These are phyloP conservation scores for Microctenopoma stevenorrisi DNA, from an alignment of 2,797 vertebrate genomes.

Conservation along the genomic window DNA sequence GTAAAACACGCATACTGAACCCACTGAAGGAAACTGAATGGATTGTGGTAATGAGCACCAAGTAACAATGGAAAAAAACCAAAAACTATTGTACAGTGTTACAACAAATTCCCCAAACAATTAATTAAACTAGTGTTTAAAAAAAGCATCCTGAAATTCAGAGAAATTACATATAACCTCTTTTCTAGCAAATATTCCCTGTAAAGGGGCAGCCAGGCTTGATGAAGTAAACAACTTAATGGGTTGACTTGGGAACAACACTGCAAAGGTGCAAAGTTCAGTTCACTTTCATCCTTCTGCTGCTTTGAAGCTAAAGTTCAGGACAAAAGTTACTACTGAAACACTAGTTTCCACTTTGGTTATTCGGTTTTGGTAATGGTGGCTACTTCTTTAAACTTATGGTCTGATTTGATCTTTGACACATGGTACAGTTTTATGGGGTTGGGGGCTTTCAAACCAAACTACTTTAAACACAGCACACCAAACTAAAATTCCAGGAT, in stretches of 20 bases:
- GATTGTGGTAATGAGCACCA: conserved; percentile 2
- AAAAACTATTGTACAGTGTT: neutral
- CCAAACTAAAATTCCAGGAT: too few species aligned
- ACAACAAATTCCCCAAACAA: conserved; percentile 26
- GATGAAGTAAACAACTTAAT: conserved; percentile 41
- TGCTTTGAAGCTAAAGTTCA: conserved; percentile 19
- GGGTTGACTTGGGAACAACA: conserved; percentile 25
- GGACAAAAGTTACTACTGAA: neutral
- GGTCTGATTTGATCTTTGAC: too few species aligned
- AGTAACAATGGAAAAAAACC: neutral
- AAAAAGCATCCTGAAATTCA: neutral
- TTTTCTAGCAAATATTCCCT: neutral
- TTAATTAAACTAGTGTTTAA: conserved; percentile 20
- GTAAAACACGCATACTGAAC: neutral
- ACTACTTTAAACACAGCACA: too few species aligned
- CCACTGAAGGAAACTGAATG: neutral
- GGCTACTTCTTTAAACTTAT: too few species aligned
- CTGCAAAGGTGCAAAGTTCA: conserved; percentile 1
- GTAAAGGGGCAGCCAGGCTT: neutral
- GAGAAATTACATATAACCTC: neutral
- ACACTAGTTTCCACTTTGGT: neutral
- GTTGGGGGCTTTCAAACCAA: too few species aligned
- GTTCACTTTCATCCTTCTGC: conserved; percentile 3
- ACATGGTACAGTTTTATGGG: too few species aligned
- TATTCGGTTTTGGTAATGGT: too few species aligned